Percentiles rank a stretch among this genome's conserved stretches.
Conservation (phyloP, 2,113 vertebrate genomes). For the Salvator merianae region DNA sequence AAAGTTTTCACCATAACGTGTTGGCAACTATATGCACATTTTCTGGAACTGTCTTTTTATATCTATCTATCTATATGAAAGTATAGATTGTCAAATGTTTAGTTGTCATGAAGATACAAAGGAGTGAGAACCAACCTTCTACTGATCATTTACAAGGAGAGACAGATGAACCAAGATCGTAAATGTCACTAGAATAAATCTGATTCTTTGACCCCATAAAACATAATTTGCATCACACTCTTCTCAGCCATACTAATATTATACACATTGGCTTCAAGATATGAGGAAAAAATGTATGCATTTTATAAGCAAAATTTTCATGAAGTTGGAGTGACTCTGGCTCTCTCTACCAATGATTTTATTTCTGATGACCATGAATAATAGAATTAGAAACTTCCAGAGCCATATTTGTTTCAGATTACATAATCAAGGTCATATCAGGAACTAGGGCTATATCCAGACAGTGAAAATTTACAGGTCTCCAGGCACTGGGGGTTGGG, state of each 20-base stretch:
- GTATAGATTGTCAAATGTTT: not conserved
- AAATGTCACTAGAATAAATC: not conserved
- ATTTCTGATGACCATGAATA: not conserved
- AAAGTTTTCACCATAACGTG: not conserved
- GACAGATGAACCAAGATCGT: not conserved
- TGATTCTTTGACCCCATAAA: not conserved
- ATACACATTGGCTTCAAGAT: not conserved
- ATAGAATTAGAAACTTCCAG: not conserved
- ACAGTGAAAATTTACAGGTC: no score
- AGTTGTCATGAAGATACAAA: not conserved
- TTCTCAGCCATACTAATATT: not conserved
- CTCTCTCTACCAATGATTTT: not conserved
- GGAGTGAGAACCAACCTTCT: not conserved
- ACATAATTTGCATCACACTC: not conserved
- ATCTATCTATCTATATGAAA: no score
- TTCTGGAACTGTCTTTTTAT: no score
- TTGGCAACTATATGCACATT: no score
- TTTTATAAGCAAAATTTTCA: not conserved
- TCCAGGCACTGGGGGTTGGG: no score
- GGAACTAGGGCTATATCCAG: no score
- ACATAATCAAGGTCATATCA: not conserved
- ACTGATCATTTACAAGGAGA: no score
- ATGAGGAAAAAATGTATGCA: not conserved
- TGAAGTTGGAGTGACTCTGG: not conserved
- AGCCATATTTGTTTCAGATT: not conserved